A percentile compares a stretch with the other conserved stretches of the same genome.
Conservation (phyloP, 37 sponge, comb jelly and placozoan genomes). For the Oscarella lobularis region DNA sequence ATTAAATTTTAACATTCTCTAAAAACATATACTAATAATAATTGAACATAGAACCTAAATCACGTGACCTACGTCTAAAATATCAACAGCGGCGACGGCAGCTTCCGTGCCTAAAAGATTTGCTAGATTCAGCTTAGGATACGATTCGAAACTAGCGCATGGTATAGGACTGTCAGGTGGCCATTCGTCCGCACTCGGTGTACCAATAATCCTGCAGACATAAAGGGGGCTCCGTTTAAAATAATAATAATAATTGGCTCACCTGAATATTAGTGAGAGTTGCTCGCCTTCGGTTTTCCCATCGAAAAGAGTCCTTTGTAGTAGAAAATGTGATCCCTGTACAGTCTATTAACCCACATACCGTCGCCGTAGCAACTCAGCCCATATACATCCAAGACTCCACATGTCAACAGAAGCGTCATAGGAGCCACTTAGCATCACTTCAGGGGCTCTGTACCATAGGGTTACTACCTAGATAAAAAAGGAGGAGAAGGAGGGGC, state of each 20-base stretch:
- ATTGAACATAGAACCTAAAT: too few species aligned
- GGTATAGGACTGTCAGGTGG: neutral
- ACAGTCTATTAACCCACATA: neutral
- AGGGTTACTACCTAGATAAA: constrained; percentile 19
- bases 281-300: neutral
- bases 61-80: too few species aligned
- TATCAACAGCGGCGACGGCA: too few species aligned
- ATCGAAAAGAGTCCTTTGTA: neutral
- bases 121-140: neutral
- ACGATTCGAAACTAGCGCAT: neutral
- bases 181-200: neutral
- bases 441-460: constrained; percentile 22
- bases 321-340: neutral
- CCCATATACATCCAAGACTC: constrained; percentile 19
- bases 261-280: neutral
- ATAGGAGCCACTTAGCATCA: constrained; percentile 12
- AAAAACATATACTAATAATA: too few species aligned
- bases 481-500: too few species aligned
- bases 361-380: constrained; percentile 1
- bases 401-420: constrained; percentile 17
- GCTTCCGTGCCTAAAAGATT: too few species aligned
- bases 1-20: neutral
- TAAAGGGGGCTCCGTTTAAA: too few species aligned
- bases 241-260: neutral
- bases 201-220: neutral